Evolutionary conservation across 2,888 invertebrate species (phyloP), one percentile per base, ranked within the genome.

Genomic region (Sinelater perroti): DNA sequence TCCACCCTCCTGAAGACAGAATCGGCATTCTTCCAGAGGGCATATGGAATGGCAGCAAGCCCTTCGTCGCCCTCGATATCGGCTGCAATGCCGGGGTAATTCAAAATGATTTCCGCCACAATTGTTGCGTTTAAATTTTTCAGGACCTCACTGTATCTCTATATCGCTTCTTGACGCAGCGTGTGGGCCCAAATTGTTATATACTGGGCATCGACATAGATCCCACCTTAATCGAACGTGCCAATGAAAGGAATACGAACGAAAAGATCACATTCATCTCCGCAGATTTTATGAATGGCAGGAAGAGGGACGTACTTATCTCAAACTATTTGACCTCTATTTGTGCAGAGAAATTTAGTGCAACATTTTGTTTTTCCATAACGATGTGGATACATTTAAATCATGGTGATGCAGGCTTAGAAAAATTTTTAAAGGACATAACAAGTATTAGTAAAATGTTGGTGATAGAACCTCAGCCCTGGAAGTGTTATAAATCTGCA

Each of bases 311-410:
- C 24, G 56, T 67, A 24, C 47, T 72, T 2, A 72, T 88, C n/a
- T 64, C 75, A 5, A 63, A 75, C 0, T 87, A 82, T 74, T 76
- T 90, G 46, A 56, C 70, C 20, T 63, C 62, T 1, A 65, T 78
- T 60, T 68, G 78, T 1, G 81, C 78, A 40, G 42, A 68, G 0
- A 80, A 74, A 57, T 92, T 90, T 79, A 86, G 89, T 78, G 80
- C 85, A 2, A 81, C 85, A 42, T 91, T 90, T 75, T 90, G 90
- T 72, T 92, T 93, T 73, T 93, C 93, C 5, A 84, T 92, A 20
- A 90, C 92, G 11, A 92, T 94, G 92, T 94, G 94, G 94, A 90
- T 94, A 70, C 94, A 94, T 77, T 75, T 94, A 16, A 93, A 94
- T 75, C 81, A 89, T 76, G 90, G 92, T 3, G 94, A 94, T 79